Conservation (phyloP, 2,113 vertebrate genomes). For the Lonchura striata region DNA sequence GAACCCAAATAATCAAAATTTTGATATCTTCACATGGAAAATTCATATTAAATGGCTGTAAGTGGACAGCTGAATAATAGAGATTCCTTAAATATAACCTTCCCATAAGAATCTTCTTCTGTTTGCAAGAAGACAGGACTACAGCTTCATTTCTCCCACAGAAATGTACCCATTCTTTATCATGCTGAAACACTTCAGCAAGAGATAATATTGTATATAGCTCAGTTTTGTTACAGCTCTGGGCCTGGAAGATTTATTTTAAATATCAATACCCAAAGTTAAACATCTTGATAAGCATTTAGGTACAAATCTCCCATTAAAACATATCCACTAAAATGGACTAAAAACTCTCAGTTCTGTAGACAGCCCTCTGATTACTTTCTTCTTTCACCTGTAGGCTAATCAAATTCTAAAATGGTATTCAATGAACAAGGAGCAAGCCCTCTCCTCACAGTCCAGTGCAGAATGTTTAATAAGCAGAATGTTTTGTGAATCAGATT, state of each 20-base stretch:
- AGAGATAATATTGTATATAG: background rate
- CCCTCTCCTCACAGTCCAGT: background rate
- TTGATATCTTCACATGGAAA: background rate
- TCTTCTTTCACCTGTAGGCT: background rate
- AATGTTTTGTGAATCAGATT: background rate
- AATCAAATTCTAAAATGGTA: background rate
- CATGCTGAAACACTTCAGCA: background rate
- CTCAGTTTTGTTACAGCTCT: background rate
- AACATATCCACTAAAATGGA: background rate
- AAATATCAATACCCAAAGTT: background rate
- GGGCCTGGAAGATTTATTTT: background rate
- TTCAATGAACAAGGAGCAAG: background rate
- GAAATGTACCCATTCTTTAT: background rate
- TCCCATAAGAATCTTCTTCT: background rate
- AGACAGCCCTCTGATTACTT: background rate
- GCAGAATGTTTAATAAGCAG: background rate
- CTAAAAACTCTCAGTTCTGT: background rate
- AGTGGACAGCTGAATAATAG: background rate
- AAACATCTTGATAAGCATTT: slow-evolving; percentile 13
- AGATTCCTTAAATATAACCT: background rate
- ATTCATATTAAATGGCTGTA: background rate
- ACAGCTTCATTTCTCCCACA: background rate
- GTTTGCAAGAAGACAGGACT: background rate
- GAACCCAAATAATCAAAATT: background rate
- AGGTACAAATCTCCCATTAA: background rate